phyloP scores from a whole-genome alignment of 1,140 invertebrate genomes.

The Potamilus streckersoni region DNA sequence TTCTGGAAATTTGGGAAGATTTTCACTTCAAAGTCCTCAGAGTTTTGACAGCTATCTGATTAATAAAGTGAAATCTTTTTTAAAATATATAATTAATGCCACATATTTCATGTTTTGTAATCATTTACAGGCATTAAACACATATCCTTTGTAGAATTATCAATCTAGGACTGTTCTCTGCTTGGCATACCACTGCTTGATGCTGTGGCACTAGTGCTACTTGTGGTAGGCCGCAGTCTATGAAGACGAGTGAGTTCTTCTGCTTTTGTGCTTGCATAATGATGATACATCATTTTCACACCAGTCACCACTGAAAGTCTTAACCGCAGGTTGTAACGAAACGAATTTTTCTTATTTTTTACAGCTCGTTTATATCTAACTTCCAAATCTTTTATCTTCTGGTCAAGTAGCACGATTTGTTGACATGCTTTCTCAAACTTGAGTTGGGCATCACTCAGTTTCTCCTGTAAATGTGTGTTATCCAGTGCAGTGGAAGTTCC shows the following conservation, averaged over 20 bases:
- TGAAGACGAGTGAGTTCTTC: conserved; percentile 53
- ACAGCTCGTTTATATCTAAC: conserved; percentile 60
- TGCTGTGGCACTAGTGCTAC: background rate
- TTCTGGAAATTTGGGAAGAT: too few relatives aligned
- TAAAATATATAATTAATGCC: too few relatives aligned
- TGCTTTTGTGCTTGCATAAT: conserved; percentile 63
- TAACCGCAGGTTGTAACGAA: conserved; percentile 59
- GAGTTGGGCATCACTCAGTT: conserved; percentile 52
- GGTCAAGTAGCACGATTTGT: conserved; percentile 60
- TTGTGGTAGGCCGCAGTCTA: conserved; percentile 28
- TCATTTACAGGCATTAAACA: too few relatives aligned
- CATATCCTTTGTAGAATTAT: too few relatives aligned
- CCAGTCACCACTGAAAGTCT: conserved; percentile 61
- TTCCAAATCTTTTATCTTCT: conserved; percentile 63
- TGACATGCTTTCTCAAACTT: conserved; percentile 63
- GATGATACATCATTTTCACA: conserved; percentile 66
- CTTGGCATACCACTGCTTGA: background rate
- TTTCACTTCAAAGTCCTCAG: too few relatives aligned
- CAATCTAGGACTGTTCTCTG: too few relatives aligned
- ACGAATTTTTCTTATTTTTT: conserved; percentile 62
- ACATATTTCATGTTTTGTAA: too few relatives aligned
- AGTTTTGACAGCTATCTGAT: too few relatives aligned
- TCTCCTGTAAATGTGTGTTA: conserved; percentile 52
- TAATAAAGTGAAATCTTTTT: too few relatives aligned
- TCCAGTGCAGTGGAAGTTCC: conserved; percentile 33